phyloP scores from a whole-genome alignment of 2,797 vertebrate genomes.

The Bradypus variegatus region DNA sequence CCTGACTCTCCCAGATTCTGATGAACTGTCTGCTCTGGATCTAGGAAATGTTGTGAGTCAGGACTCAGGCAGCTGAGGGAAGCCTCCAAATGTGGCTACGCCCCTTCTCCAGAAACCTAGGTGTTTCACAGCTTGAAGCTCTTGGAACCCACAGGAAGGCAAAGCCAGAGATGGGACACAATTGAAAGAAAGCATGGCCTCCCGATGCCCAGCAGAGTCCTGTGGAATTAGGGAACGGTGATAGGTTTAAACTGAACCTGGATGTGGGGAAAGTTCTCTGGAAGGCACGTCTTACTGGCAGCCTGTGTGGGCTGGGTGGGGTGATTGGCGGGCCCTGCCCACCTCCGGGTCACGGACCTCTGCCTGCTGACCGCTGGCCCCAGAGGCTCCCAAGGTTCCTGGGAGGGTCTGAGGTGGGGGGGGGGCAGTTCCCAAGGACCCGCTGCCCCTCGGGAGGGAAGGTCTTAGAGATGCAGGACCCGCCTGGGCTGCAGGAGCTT shows the following conservation, averaged over 20 bases:
- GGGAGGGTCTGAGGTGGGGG: rapidly evolving
- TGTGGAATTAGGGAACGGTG: slow-evolving; percentile 62
- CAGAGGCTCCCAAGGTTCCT: slow-evolving; percentile 47
- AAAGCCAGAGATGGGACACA: not conserved
- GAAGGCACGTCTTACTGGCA: too few species aligned
- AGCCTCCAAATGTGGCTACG: rapidly evolving
- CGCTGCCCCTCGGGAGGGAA: not conserved
- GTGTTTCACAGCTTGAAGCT: rapidly evolving
- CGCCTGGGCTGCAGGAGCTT: not conserved
- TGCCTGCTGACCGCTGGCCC: slow-evolving; percentile 70
- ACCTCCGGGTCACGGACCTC: slow-evolving; percentile 84
- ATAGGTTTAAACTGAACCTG: slow-evolving; percentile 66
- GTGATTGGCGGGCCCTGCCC: slow-evolving; percentile 50
- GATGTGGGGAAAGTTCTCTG: not conserved
- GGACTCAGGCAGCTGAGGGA: not conserved
- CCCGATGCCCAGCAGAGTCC: slow-evolving; percentile 55
- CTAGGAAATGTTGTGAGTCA: not conserved
- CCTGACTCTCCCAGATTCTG: not conserved
- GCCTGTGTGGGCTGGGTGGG: not conserved
- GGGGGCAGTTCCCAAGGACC: not conserved
- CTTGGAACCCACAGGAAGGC: not conserved
- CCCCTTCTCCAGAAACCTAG: not conserved
- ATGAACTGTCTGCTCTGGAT: not conserved
- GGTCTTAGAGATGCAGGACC: not conserved
- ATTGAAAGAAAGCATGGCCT: not conserved